These are phyloP conservation scores for Sylvia atricapilla DNA, from an alignment of 2,113 vertebrate species.

Conservation along the genomic window DNA sequence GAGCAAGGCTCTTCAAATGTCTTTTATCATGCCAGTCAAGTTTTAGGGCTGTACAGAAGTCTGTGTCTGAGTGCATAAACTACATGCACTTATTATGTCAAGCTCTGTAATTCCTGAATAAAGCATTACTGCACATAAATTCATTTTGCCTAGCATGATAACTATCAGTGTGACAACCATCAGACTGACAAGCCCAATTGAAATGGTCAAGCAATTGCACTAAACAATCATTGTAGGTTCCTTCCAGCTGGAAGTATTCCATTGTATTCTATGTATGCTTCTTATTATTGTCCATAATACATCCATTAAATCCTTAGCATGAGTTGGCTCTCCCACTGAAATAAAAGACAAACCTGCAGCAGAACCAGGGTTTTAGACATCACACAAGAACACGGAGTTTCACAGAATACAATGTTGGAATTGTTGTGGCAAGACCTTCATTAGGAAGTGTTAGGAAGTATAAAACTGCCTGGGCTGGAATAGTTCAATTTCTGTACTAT, in stretches of 20 bases:
- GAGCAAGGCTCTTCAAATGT: not conserved
- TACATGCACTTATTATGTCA: not conserved
- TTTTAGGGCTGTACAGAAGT: not conserved
- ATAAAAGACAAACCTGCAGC: not conserved
- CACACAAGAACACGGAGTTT: not conserved
- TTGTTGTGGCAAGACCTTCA: not conserved
- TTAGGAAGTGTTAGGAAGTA: not conserved
- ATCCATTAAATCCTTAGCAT: not conserved
- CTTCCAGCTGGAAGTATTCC: not conserved
- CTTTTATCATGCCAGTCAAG: not conserved
- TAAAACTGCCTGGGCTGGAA: not conserved
- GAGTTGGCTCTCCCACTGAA: not conserved
- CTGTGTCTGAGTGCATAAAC: not conserved
- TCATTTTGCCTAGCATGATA: not conserved
- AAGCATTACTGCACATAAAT: not conserved
- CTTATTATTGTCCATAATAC: not conserved
- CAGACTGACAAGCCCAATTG: not conserved
- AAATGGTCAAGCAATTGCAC: not conserved
- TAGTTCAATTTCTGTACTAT: not conserved
- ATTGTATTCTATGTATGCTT: not conserved
- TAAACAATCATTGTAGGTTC: not conserved
- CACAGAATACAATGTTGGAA: not conserved
- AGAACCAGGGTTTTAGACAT: not conserved
- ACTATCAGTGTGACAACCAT: not conserved
- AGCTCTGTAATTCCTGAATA: not conserved